Evolutionary conservation across 2,888 invertebrate species (phyloP).

Genomic region (Eupithecia vulgata): DNA sequence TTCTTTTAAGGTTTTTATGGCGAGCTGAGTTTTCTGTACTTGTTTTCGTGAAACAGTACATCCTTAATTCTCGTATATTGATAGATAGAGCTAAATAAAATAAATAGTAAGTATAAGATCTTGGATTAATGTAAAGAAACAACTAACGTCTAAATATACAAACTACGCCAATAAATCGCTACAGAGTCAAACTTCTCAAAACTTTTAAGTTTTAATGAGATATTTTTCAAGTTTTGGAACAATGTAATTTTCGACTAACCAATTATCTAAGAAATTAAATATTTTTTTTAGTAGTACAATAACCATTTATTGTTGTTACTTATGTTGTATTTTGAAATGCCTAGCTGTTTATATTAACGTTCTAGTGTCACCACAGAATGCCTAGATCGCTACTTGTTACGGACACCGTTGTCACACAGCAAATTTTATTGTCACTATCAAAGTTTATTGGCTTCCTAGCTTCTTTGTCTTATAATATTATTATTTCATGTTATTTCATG

Average conservation of each 20-base stretch:
- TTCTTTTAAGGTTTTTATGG: constrained; percentile 26
- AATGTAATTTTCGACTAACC: not conserved
- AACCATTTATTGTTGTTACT: not conserved
- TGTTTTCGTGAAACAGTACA: constrained; percentile 7
- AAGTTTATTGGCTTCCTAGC: constrained; percentile 33
- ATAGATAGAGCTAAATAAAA: not conserved
- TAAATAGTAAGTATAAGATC: too few relatives aligned
- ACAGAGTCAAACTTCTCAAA: not conserved
- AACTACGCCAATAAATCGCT: not conserved
- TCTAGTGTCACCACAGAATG: constrained; percentile 22
- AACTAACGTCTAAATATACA: not conserved
- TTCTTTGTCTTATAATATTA: constrained; percentile 33
- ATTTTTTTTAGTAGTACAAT: too few relatives aligned
- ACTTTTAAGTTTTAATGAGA: not conserved
- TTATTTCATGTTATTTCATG: constrained; percentile 22
- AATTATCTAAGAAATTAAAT: too few relatives aligned
- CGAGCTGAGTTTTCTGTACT: constrained; percentile 31
- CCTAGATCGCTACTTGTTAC: constrained; percentile 27
- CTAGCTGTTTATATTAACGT: not conserved
- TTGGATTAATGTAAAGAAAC: not conserved
- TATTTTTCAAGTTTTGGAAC: not conserved
- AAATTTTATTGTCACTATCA: constrained; percentile 29
- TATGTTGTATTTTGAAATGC: not conserved
- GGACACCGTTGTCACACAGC: constrained; percentile 27
- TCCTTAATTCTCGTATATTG: not conserved